Conservation (phyloP, 1,140 invertebrate genomes). For the Eupristina koningsbergeri region DNA sequence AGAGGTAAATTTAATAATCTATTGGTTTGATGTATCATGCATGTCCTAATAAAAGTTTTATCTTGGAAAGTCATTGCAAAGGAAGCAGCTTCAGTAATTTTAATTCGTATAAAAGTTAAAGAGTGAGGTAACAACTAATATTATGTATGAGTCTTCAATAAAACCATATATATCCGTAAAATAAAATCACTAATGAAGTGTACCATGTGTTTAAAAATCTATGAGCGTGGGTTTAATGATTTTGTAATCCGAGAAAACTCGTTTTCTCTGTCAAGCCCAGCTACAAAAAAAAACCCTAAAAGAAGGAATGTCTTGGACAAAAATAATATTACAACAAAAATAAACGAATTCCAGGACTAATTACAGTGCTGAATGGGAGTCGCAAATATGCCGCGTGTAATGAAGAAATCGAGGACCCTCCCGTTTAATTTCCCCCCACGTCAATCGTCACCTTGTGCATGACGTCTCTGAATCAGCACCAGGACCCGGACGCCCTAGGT, state of each 20-base stretch:
- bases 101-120: background rate
- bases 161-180: background rate
- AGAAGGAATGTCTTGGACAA: background rate
- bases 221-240: background rate
- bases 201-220: too few species aligned
- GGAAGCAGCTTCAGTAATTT: background rate
- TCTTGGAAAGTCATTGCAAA: background rate
- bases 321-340: background rate
- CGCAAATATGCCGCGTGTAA: background rate
- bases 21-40: too few species aligned
- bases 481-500: too few species aligned
- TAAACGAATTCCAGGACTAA: conserved; percentile 14
- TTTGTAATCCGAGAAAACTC: too few species aligned
- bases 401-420: background rate
- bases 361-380: background rate
- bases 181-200: too few species aligned
- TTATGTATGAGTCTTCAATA: background rate
- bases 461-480: background rate
- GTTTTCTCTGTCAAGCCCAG: too few species aligned
- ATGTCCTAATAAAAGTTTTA: too few species aligned
- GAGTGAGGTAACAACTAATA: background rate
- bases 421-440: background rate
- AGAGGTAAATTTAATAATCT: too few species aligned
- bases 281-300: too few species aligned
- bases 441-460: background rate